Evolutionary conservation across 2,113 vertebrate species (phyloP), one percentile per base, ranked within the genome.

Genomic region (Poecile atricapillus): DNA sequence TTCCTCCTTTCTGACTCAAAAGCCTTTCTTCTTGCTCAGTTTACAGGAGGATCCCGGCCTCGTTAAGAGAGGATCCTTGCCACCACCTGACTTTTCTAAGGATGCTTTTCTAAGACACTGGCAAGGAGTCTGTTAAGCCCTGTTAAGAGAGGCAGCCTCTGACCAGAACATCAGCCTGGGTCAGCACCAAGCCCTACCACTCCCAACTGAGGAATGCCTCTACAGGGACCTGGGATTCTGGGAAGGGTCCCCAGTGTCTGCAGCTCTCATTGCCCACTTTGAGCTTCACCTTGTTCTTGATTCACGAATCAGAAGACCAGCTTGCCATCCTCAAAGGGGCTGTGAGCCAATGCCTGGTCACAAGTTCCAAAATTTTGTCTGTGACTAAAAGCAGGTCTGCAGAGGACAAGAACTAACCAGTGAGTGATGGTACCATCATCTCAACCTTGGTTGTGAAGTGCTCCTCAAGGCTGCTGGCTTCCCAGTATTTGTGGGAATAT

Each of bases 201-300:
- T 73, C 10, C 23, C 14, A 18, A 1, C 20, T 43, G 12, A 18
- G 50, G 8, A 41, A 35, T 65, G 11, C 5, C 22, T 49, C 11
- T 60, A 31, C 7, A 13, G 18, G 11, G 3, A 27, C 9, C 16
- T 1, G 1, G 43, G 24, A 44, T 23, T 49, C 41, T 3, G 1
- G 27, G 16, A 68, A 56, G 7, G 6, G 7, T 58, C 2, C 3
- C 4, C 20, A 44, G 25, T 12, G 3, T 13, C 35, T 75, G 24
- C 20, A 92, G 12, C 3, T 78, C 33, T 65, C 17, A n/a, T 28
- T 22, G 13, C 4, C 10, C 4, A 1, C 18, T 63, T 60, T 27
- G 46, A 81, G 10, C 23, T 69, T 50, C 65, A 46, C 11, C 31
- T 70, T 4, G 0, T 15, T 25, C 27, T 69, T 44, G 17, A 70